Base-by-base conservation (phyloP, 2,888 invertebrate species). In the Eretmocerus hayati region DNA sequence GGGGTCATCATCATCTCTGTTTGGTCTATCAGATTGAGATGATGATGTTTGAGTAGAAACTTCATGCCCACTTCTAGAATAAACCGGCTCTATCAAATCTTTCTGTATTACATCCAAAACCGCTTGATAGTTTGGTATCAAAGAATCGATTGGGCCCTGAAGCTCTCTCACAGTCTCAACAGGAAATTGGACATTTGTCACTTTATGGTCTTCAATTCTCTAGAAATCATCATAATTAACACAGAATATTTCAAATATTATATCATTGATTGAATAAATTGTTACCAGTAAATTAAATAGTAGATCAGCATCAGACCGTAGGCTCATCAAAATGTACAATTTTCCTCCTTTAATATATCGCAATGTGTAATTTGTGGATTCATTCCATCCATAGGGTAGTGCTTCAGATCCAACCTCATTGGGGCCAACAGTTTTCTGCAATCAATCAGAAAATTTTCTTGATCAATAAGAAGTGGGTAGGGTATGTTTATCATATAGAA, bases 351-450 rank as follows among this genome's bases (percentile, higher is more conserved):
- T 75, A n/a, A 82, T 67, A 70, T 90, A 91, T 59, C 87, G 77
- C 20, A 90, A 66, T 0, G 84, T 77, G 64, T 87, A 88, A 56
- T 79, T 79, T n/a, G 80, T 78, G 37, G 74, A 74, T 38, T 75
- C 74, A 67, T 84, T 90, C 90, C 90, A 91, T 35, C 80, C 81
- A 31, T 78, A 75, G 2, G 90, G 90, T 15, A 91, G 70, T 35
- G 84, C 65, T 69, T 91, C 90, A 49, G 79, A 79, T 42, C 79
- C 78, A 16, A 72, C 72, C 65, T 86, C 85, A 6, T 47, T 33
- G 11, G 77, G 76, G 30, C 77, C 67, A 21, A 81, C 65, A 5
- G 76, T 77, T 70, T 80, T 78, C 85, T 85, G 62, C 5, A 74
- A n/a, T n/a, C n/a, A n/a, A n/a, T n/a, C n/a, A n/a, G n/a, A n/a